Evolutionary conservation across 2,888 invertebrate genomes (phyloP), one percentile per base, ranked within the genome.

Genomic region (Drosophila infuscata): DNA sequence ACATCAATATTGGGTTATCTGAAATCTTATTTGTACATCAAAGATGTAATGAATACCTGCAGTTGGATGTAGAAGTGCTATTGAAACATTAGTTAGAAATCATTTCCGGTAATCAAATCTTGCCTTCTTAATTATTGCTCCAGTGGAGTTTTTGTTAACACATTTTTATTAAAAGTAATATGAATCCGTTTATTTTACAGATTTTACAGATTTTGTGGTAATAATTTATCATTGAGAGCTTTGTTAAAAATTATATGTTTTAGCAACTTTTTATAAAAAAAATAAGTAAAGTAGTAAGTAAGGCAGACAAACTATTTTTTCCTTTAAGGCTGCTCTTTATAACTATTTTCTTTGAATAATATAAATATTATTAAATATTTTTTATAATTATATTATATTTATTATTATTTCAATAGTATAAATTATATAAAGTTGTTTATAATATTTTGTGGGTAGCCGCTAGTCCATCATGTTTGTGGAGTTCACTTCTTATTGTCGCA

Each of bases 401-500:
- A 25, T 25, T 25, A 25, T 25, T 25, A 25, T 25, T 25, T 25
- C 20, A 25, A 25, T 25, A 25, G 25, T 25, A 25, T 25, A 25
- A 25, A 25, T 25, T 25, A 25, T 25, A 25, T 25, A 1, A 32
- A 15, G 30, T 15, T n/a, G 12, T 5, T 49, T 38, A 17, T 8
- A 0, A 15, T 5, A 20, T 7, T 43, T 46, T 35, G 38, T 54
- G 49, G 53, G 72, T 79, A 79, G 56, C 9, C 2, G 9, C 2
- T 11, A 53, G 65, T 65, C 17, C 15, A 65, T 60, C 68, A 79
- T 1, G 30, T 54, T 30, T 3, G 12, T 20, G 15, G 17, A n/a
- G 29, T 11, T 35, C 59, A 65, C 62, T 79, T 79, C 71, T 63
- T 41, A 25, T 32, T 69, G 80, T 75, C 72, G 53, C 65, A 69